Evolutionary conservation across 1,140 invertebrate genomes (phyloP).

Genomic region (Scaptomyza hsui): DNA sequence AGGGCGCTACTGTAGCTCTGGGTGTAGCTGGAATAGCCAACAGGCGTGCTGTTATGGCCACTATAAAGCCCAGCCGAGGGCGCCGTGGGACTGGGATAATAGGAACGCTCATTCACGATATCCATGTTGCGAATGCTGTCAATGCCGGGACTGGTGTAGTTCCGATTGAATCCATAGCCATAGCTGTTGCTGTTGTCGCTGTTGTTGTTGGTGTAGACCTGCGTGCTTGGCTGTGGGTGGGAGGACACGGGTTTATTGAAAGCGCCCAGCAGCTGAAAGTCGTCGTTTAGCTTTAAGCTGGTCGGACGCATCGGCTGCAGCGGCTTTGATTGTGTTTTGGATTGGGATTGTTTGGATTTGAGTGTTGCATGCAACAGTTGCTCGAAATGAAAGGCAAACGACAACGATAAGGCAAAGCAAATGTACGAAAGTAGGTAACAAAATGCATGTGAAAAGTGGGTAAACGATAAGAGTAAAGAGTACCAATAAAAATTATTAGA

Average conservation of each 20-base stretch:
- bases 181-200: constrained; percentile 36
- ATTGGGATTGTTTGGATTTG: constrained; percentile 22
- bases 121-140: constrained; percentile 76
- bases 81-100: constrained; percentile 56
- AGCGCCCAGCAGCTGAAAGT: constrained; percentile 61
- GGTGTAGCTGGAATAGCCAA: constrained; percentile 55
- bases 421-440: constrained; percentile 42
- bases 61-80: constrained; percentile 28
- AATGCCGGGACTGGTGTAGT: constrained; percentile 49
- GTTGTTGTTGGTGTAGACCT: constrained; percentile 43
- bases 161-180: constrained; percentile 34
- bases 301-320: constrained; percentile 60
- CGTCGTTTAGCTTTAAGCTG: constrained; percentile 51
- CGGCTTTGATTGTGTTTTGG: constrained; percentile 39
- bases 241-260: constrained; percentile 68
- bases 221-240: constrained; percentile 52
- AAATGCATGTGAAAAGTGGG: constrained; percentile 61
- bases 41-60: constrained; percentile 45
- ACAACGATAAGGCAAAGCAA: constrained; percentile 16
- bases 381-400: constrained; percentile 48
- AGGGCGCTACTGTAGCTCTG: constrained; percentile 71
- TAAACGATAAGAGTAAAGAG: constrained; percentile 52
- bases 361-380: constrained; percentile 63
- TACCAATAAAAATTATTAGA: constrained; percentile 59
- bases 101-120: constrained; percentile 53